Base-by-base conservation (phyloP, 2,888 invertebrate species). In the Dasysyrphus tricinctus region DNA sequence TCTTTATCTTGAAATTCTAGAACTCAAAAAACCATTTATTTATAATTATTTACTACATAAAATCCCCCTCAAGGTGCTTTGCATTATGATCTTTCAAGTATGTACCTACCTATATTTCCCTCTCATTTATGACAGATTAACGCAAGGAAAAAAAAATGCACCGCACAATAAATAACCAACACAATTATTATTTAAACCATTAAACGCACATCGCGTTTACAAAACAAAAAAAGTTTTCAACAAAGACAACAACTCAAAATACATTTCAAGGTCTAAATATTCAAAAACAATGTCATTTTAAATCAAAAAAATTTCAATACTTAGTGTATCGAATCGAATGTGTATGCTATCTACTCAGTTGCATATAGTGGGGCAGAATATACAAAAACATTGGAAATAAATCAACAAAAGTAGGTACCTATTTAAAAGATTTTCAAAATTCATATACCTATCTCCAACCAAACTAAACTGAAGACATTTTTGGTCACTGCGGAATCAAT, bases 211-310 rank as follows among this genome's bases (percentile, higher is more conserved):
- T 1, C 8, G 8, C 4, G n/a, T n/a, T n/a, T n/a, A 19, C 19
- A 19, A 7, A 24, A 19, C 16, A 11, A 51, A 14, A 12, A 47
- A 72, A 16, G 14, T 0, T 8, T 32, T 11, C 54, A 29, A 47
- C 51, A 47, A 78, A 69, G 16, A 51, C n/a, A 51, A 67, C 57
- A 67, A 72, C 63, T 74, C 57, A 78, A 80, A 85, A 85, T 85
- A 85, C 12, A 78, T 70, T 81, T 81, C 85, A 85, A 80, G 85
- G 85, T 85, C 70, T 34, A 74, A 80, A 61, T 77, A 78, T 80
- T 85, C 61, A 63, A 80, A 85, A 80, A 80, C 85, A 81, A 85
- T 85, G 85, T 81, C 77, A 85, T 85, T 85, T 77, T 69, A 77
- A 80, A 80, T 63, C 42, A 49, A 65, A 72, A 59, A 42, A 74